These are phyloP conservation scores for Hirtodrosophila cameraria DNA, from an alignment of 2,888 invertebrate species.

Conservation along the genomic window DNA sequence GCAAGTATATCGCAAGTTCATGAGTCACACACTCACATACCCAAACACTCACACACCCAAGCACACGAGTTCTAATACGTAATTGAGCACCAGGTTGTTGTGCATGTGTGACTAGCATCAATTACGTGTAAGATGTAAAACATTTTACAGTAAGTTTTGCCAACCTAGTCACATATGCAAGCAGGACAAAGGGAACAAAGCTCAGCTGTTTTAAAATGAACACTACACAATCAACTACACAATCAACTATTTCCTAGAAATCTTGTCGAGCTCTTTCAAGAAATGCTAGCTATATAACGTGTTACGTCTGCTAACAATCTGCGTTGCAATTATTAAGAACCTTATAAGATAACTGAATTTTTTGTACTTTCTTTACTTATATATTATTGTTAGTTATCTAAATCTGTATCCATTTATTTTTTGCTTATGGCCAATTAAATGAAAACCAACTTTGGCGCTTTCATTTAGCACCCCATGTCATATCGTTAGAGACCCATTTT, in stretches of 20 bases:
- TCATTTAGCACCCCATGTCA: too few relatives aligned
- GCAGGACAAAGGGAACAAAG: not conserved
- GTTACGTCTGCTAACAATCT: too few relatives aligned
- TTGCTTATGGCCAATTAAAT: too few relatives aligned
- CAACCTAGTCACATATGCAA: not conserved
- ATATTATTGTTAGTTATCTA: too few relatives aligned
- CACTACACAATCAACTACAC: not conserved
- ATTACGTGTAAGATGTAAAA: conserved; percentile 1
- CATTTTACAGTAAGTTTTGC: not conserved
- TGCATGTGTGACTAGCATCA: conserved; percentile 13
- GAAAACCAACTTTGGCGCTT: too few relatives aligned
- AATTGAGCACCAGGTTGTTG: conserved; percentile 9
- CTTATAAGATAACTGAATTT: too few relatives aligned
- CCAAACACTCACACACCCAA: not conserved
- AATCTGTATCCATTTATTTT: too few relatives aligned
- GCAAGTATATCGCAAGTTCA: conserved; percentile 6
- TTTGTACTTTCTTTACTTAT: too few relatives aligned
- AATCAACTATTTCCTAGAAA: not conserved
- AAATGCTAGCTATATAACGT: too few relatives aligned
- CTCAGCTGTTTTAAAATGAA: not conserved
- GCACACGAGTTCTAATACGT: not conserved
- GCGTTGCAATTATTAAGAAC: too few relatives aligned
- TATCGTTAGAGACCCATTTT: too few relatives aligned
- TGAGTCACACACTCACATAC: not conserved
- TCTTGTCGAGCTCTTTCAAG: too few relatives aligned